phyloP scores from a whole-genome alignment of 2,888 invertebrate species.

The Lutraria lutraria region DNA sequence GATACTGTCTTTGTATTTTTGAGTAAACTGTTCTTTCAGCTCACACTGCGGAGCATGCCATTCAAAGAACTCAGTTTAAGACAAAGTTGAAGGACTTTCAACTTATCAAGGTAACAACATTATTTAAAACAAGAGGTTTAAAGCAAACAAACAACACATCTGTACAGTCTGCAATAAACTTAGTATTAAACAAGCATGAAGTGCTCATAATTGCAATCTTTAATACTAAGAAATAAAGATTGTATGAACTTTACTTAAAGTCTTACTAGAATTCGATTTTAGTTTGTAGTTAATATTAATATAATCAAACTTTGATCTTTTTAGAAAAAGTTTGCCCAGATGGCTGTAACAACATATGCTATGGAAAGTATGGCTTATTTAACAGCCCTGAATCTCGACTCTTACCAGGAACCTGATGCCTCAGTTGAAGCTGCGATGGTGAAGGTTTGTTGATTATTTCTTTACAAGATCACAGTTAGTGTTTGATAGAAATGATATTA shows the following conservation, averaged over 20 bases:
- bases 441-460: conserved; percentile 88
- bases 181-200: too few species aligned
- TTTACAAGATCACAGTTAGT: neutral
- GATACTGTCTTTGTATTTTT: too few species aligned
- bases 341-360: conserved; percentile 90
- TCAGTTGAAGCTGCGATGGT: conserved; percentile 93
- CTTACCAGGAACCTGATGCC: conserved; percentile 92
- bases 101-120: conserved; percentile 86
- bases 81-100: conserved; percentile 88
- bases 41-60: conserved; percentile 88
- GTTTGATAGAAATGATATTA: too few species aligned
- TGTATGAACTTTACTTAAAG: too few species aligned
- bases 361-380: conserved; percentile 95
- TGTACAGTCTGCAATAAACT: too few species aligned
- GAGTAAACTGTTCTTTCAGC: conserved; percentile 77
- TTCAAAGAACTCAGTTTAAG: conserved; percentile 88
- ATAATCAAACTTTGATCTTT: conserved; percentile 22
- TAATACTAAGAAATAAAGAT: too few species aligned
- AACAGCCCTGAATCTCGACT: conserved; percentile 93
- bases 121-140: too few species aligned
- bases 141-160: too few species aligned
- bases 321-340: conserved; percentile 88
- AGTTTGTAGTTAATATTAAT: too few species aligned
- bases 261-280: too few species aligned
- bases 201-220: too few species aligned